Base-by-base conservation (phyloP, 2,113 vertebrate genomes). In the Melanostigma gelatinosum region DNA sequence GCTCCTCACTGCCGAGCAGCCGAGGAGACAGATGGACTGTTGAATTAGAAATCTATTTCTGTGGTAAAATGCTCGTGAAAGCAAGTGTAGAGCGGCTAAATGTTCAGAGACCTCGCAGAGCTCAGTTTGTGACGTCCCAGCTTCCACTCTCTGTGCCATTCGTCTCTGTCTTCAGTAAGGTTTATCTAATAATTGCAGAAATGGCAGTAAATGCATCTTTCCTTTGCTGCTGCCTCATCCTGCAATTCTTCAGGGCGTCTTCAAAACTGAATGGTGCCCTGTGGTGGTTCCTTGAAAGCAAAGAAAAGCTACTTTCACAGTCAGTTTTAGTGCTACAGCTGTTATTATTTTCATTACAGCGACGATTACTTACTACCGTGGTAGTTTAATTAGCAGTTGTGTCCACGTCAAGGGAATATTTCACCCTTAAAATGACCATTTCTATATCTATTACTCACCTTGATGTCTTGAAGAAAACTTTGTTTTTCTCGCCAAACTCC, bases 21-120 rank as follows among this genome's bases (percentile, higher is more conserved):
- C 85, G 82, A 81, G 66, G n/a, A 54, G 74, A 85, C 85, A 89
- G 85, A 85, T 81, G 89, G 87, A 87, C 48, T 27, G 72, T 67
- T 57, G 75, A 83, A 84, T 83, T 75, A 60, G 66, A 68, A 80
- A 79, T 58, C 73, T 86, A 75, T 82, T 82, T 84, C 72, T 75
- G 62, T 84, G 70, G 22, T 60, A 18, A 5, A 27, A 20, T 12
- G 18, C 46, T 57, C n/a, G 18, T 32, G 34, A 54, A 75, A 75
- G 52, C 75, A 64, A 71, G 71, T 65, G 70, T 5, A 60, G 34
- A 55, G 29, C 6, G 24, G 38, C 36, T 54, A 38, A 67, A 75
- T 44, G 62, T 72, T n/a, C 48, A 34, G 27, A 73, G 44, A 5
- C 0, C 44, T 63, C 32, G 8, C 38, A 42, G 60, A n/a, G 22